phyloP scores from a whole-genome alignment of 2,888 invertebrate genomes.

The Macrophya alboannulata region DNA sequence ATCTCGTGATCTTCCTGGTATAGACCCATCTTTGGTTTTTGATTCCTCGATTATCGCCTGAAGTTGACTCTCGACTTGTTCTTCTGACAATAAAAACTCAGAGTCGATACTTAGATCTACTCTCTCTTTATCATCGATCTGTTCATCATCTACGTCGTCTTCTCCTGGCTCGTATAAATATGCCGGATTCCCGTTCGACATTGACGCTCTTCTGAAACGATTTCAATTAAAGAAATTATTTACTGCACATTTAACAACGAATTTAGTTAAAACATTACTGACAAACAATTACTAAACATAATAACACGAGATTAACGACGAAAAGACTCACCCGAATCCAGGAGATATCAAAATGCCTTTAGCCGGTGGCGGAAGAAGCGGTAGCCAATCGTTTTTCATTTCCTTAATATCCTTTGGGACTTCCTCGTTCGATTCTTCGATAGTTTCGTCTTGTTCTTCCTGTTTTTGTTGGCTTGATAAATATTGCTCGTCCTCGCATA shows the following conservation, averaged over 20 bases:
- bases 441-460: constrained; percentile 7
- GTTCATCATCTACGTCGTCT: constrained; percentile 61
- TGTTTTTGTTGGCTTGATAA: constrained; percentile 37
- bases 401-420: constrained; percentile 53
- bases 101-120: constrained; percentile 56
- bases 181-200: constrained; percentile 70
- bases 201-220: constrained; percentile 66
- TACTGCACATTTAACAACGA: not conserved
- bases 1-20: constrained; percentile 43
- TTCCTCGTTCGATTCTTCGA: constrained; percentile 51
- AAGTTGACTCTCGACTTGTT: constrained; percentile 25
- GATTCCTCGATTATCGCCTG: constrained; percentile 57
- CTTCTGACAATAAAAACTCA: constrained; percentile 31
- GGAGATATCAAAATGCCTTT: constrained; percentile 83
- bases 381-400: constrained; percentile 62
- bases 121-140: constrained; percentile 60
- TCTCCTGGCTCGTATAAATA: constrained; percentile 38
- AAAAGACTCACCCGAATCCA: constrained; percentile 79
- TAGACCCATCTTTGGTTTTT: constrained; percentile 59
- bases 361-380: constrained; percentile 79
- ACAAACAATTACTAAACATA: not conserved
- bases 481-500: constrained; percentile 43
- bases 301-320: not conserved
- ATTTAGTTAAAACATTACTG: not conserved
- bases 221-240: not conserved